Evolutionary conservation across 92 coral and sea anemone genomes (phyloP), one percentile per base, ranked within the genome.

Genomic region (Phymanthus crucifer): DNA sequence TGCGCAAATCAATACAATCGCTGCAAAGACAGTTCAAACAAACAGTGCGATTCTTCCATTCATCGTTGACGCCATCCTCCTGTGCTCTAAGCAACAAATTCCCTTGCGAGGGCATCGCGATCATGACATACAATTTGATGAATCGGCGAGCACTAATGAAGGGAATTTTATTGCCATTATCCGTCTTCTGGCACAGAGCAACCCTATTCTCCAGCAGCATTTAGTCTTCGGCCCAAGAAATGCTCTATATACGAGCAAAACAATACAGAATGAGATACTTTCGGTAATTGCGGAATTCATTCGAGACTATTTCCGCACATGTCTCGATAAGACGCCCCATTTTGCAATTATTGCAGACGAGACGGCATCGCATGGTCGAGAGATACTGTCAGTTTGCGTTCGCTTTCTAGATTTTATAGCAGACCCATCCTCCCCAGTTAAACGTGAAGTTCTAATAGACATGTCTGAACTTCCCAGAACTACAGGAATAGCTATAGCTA

Each of bases 21-120:
- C 89, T 45, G 73, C 43, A 43, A 66, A 78, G 74, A 87, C 47
- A 54, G 65, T 84, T 35, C 6, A 80, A 80, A 80, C 82, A 52
- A 89, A 89, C 81, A 74, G 79, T 74, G 83, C 89, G 64, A 80
- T 85, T 74, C 80, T 89, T 76, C 93, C 89, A 67, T 89, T 75
- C 78, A 85, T 89, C 79, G 89, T 85, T 76, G 93, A 85, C 58
- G 85, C 87, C 72, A 87, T 76, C 67, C 83, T 74, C 76, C 80
- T 85, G 43, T 89, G 92, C 64, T 83, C 89, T 80, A 79, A 70
- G 87, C 92, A 89, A 78, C 84, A 81, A 70, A 89, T 89, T 82
- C 69, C 87, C 79, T 85, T 85, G 70, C 83, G 93, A 72, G 93
- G 93, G 40, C 89, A 85, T 84, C 70, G 87, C 82, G 93, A 89